Base-by-base conservation (phyloP, 2,797 vertebrate genomes). In the Rhinophrynus dorsalis region DNA sequence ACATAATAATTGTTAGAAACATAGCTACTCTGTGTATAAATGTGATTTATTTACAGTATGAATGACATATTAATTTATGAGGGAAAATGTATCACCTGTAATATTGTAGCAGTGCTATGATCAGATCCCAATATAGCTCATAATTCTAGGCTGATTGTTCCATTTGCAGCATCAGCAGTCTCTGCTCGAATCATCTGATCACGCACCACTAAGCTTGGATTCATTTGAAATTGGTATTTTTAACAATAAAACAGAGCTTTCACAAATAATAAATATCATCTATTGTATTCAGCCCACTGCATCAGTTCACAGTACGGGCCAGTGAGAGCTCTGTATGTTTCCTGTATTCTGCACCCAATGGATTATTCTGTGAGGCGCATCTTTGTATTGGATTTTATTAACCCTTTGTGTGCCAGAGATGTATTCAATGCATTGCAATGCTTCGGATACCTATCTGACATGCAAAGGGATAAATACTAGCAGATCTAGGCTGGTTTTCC, bases 61-160 rank as follows among this genome's bases (percentile, higher is more conserved):
- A 73, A 59, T 73, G 69, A 73, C 69, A 73, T 29, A 45, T 73
- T 73, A 73, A 73, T 73, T 73, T 73, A 65, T 66, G 37, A 32
- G 33, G 29, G 42, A 54, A 58, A 35, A 69, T 69, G 47, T 42
- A 69, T 61, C 47, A 48, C 32, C 44, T 23, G 51, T 58, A 2
- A 65, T 32, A 32, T 26, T 12, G 32, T 23, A 32, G 37, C 29
- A 24, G 26, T 18, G 42, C 59, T 32, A 5, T 18, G 5, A 2
- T 29, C 26, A 8, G 33, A 27, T 59, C 35, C 67, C 67, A 40
- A 15, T 55, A 15, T 23, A 12, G 42, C 32, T 23, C 38, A 61
- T 58, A 21, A 58, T 51, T 68, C 23, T 9, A 12, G 30, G 26
- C 3, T 50, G 27, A 52, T 72, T 29, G 18, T 59, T 26, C 44